Evolutionary conservation across 2,113 vertebrate species (phyloP), one percentile per base, ranked within the genome.

Genomic region (Mungos mungo): DNA sequence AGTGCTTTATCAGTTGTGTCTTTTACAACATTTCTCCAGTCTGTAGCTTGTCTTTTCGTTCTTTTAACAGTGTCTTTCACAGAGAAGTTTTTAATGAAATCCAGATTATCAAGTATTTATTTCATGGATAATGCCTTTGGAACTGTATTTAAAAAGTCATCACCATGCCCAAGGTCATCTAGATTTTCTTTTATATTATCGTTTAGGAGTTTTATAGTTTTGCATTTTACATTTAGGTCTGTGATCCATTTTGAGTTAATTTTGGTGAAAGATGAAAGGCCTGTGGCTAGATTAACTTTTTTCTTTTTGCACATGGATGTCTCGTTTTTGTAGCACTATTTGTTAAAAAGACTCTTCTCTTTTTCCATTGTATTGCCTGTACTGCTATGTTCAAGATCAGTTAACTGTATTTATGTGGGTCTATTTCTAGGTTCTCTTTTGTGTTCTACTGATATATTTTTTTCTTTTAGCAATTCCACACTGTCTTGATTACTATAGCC

Each of bases 161-260:
- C 21, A 35, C 33, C 11, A 74, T 81, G 11, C n/a, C 45, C 87
- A 90, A n/a, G 29, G 45, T n/a, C 69, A 45, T 83, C 45, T 79
- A 60, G 29, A 60, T 72, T 82, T 47, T 94, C 31, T 35, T 16
- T 31, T 60, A 5, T 80, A 21, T 82, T 72, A 88, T 81, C 38
- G 69, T 83, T 45, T n/a, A 95, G 79, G 41, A 95, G 21, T 83
- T 72, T 38, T 54, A 52, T 74, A 29, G n/a, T 90, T 95, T 90
- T 84, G 68, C 54, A 74, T 74, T 95, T 90, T 65, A 74, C n/a
- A 76, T 29, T 76, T 57, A 88, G 50, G 63, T 80, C 74, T 66
- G 1, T 80, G 63, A 94, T 80, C 69, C 15, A 60, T 76, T 66
- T 77, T 76, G 68, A 95, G 69, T 90, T 76, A 84, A 84, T 29